Percentiles rank a stretch among this genome's conserved stretches.
These are phyloP conservation scores for Nycticorax nycticorax DNA, from an alignment of 2,113 vertebrate species.

Conservation along the genomic window DNA sequence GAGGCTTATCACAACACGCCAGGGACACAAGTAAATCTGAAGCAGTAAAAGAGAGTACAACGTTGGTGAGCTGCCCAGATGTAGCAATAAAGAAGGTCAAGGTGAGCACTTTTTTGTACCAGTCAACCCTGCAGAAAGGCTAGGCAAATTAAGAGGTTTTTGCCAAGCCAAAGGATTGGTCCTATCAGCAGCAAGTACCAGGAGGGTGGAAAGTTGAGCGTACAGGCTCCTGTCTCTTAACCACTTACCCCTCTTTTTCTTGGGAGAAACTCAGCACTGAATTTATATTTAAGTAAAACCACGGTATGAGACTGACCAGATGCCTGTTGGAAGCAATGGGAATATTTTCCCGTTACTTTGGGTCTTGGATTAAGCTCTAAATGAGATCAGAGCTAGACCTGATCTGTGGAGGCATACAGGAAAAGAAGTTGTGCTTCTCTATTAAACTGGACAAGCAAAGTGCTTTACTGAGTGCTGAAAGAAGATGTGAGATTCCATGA, in stretches of 20 bases:
- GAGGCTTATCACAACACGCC: slow-evolving; percentile 8
- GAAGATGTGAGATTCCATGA: neutral
- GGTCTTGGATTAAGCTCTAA: neutral
- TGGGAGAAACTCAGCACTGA: neutral
- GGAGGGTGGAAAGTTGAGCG: neutral
- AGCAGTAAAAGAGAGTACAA: neutral
- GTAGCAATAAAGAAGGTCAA: neutral
- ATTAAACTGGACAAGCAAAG: neutral
- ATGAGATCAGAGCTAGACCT: neutral
- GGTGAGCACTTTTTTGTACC: neutral
- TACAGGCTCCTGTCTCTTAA: neutral
- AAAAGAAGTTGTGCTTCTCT: neutral
- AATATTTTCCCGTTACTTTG: neutral
- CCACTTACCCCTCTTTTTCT: neutral
- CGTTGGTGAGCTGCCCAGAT: neutral
- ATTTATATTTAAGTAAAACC: neutral
- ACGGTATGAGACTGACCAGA: neutral
- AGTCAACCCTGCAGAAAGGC: neutral
- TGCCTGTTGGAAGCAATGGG: neutral
- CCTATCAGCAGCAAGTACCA: neutral
- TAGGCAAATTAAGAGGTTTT: neutral
- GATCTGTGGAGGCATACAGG: neutral
- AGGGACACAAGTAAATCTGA: slow-evolving; percentile 3
- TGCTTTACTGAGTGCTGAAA: neutral
- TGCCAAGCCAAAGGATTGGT: neutral